Percentiles rank a stretch among this genome's conserved stretches.
Evolutionary conservation across 2,113 vertebrate species (phyloP).

Genomic region (Rhadina sibilatrix): DNA sequence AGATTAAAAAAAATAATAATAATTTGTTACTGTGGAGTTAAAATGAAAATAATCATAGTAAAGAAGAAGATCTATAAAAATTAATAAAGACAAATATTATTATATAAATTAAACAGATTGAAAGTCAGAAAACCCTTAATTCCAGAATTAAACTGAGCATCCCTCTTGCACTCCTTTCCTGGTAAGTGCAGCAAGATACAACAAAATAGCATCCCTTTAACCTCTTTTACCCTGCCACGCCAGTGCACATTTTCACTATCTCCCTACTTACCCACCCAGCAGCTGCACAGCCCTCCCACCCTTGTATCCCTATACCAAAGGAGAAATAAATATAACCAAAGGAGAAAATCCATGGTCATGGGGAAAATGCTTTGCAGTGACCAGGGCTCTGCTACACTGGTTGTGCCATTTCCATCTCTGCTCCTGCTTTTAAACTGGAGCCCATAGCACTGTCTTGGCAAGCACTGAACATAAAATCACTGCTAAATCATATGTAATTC

Average conservation of each 20-base stretch:
- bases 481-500: neutral
- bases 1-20: neutral
- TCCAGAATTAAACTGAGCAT: neutral
- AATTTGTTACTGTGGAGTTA: neutral
- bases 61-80: neutral
- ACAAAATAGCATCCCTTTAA: neutral
- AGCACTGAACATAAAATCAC: neutral
- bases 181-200: neutral
- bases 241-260: neutral
- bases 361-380: neutral
- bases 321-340: neutral
- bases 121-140: neutral
- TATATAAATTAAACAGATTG: neutral
- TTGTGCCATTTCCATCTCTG: neutral
- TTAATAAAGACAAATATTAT: neutral
- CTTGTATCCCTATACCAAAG: neutral
- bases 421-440: neutral
- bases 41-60: neutral
- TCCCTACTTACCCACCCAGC: neutral
- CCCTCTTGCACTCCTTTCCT: rapidly evolving
- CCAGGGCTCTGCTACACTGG: neutral
- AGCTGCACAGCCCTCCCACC: neutral
- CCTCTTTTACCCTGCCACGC: neutral
- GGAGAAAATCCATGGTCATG: neutral
- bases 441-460: neutral